These are phyloP conservation scores for Epistrophella euchroma DNA, from an alignment of 2,888 invertebrate genomes.

Conservation along the genomic window DNA sequence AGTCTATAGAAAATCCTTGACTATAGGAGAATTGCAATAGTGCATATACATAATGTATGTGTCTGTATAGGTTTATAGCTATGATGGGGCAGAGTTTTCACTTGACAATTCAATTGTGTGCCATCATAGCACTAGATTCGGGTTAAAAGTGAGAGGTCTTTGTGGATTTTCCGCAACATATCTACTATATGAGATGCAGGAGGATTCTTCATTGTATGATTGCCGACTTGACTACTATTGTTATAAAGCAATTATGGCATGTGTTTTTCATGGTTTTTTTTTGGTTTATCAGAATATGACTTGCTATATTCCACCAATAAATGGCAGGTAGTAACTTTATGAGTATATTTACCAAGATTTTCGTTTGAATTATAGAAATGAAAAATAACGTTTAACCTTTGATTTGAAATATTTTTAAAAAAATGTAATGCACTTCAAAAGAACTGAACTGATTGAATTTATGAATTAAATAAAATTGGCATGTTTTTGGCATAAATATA, in stretches of 20 bases:
- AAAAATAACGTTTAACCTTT: no score
- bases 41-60: slow-evolving; percentile 9
- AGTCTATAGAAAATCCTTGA: slow-evolving; percentile 64
- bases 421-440: no score
- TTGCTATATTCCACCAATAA: no score
- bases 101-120: slow-evolving; percentile 56
- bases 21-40: slow-evolving; percentile 34
- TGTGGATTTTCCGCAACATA: slow-evolving; percentile 44
- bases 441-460: no score
- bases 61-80: slow-evolving; percentile 14
- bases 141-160: slow-evolving; percentile 66
- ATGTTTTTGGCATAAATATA: no score
- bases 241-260: slow-evolving; percentile 63
- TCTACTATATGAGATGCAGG: neutral
- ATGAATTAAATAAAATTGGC: no score
- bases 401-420: no score
- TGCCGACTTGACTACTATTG: slow-evolving; percentile 35
- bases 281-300: neutral
- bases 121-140: slow-evolving; percentile 45
- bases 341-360: no score
- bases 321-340: no score
- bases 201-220: slow-evolving; percentile 48
- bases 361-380: no score
- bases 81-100: slow-evolving; percentile 21
- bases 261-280: neutral